A percentile compares a stretch with the other conserved stretches of the same genome.
phyloP scores from a whole-genome alignment of 2,888 invertebrate species.

The Chesias legatella region DNA sequence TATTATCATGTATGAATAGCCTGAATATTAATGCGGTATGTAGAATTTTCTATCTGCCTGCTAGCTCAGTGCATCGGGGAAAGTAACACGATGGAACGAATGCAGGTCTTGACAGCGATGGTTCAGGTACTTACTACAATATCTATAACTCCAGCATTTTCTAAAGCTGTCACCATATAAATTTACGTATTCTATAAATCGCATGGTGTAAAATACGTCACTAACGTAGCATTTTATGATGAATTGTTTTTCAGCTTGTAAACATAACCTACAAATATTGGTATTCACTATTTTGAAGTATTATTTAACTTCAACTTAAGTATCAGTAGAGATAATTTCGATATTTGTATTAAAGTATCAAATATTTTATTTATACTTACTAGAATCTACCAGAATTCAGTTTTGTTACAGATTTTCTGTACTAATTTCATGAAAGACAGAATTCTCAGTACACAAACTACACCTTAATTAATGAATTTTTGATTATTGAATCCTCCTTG shows the following conservation, averaged over 20 bases:
- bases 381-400: too few species aligned
- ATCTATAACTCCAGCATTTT: not conserved
- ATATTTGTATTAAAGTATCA: not conserved
- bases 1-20: slow-evolving; percentile 36
- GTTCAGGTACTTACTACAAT: slow-evolving; percentile 36
- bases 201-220: not conserved
- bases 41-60: slow-evolving; percentile 35
- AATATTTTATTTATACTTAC: too few species aligned
- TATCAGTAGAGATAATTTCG: not conserved
- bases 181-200: not conserved
- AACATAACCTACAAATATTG: slow-evolving; percentile 71
- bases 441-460: too few species aligned
- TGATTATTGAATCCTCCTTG: too few species aligned
- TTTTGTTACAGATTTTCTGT: too few species aligned
- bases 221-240: slow-evolving; percentile 20
- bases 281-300: slow-evolving; percentile 8
- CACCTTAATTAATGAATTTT: too few species aligned
- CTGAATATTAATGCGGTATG: slow-evolving; percentile 44
- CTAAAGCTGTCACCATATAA: not conserved
- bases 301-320: too few species aligned
- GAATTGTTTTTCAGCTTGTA: slow-evolving; percentile 58
- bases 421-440: too few species aligned
- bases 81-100: slow-evolving; percentile 56
- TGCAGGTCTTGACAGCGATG: slow-evolving; percentile 55
- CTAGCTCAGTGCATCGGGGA: slow-evolving; percentile 34